phyloP scores from a whole-genome alignment of 35 echinoderm and acorn worm genomes.

The Apostichopus japonicus region DNA sequence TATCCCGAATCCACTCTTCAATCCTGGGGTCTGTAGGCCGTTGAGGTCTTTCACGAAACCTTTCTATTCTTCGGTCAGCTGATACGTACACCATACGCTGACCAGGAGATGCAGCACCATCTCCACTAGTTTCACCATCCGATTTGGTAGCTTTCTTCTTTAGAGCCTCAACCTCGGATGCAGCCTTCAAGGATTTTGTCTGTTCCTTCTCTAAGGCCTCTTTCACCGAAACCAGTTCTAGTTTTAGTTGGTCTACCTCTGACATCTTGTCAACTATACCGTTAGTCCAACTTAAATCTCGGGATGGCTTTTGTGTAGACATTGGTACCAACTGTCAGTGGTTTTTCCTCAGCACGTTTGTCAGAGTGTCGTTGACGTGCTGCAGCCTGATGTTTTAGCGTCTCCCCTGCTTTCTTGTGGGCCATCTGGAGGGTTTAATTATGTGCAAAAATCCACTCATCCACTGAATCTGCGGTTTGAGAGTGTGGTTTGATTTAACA shows the following conservation, averaged over 20 bases:
- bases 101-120: neutral
- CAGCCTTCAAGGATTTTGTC: neutral
- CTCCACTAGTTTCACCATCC: neutral
- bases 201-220: conserved; percentile 21
- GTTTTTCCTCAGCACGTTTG: conserved; percentile 9
- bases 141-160: neutral
- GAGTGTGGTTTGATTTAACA: neutral
- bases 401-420: no score
- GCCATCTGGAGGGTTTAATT: neutral
- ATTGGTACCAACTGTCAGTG: neutral
- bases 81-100: conserved; percentile 44
- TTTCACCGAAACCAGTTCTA: neutral
- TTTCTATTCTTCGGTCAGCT: conserved; percentile 53
- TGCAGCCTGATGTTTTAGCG: neutral
- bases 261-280: no score
- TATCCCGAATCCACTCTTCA: conserved; percentile 47
- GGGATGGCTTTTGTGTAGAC: neutral
- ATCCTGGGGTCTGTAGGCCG: conserved; percentile 29
- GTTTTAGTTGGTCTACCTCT: no score
- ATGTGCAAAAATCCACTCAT: neutral
- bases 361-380: neutral
- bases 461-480: neutral
- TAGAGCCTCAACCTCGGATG: neutral
- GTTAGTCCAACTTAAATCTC: no score
- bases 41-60: conserved; percentile 19